Base-by-base conservation (phyloP, 2,888 invertebrate species). In the Ectemnius continuus region DNA sequence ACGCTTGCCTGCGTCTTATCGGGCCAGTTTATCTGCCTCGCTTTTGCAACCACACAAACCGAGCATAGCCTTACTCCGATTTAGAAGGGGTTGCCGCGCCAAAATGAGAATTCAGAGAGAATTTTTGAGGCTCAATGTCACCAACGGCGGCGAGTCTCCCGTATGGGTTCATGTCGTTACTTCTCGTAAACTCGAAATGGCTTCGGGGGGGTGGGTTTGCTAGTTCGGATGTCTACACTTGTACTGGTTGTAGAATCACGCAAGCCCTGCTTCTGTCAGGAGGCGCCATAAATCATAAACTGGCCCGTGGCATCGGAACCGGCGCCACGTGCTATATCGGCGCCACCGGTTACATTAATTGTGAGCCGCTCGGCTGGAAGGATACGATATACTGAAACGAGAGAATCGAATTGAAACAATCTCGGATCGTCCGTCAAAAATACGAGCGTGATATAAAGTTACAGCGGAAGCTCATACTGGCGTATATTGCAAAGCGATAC, bases 1-100 rank as follows among this genome's bases (percentile, higher is more conserved):
- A 57, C 70, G 52, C 59, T 48, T 61, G 64, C 62, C 47, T 58
- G 36, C 36, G 57, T n/a, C 76, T 83, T 83, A 82, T 81, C 81
- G 46, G 18, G 16, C 65, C n/a, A 56, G 77, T 65, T 80, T 73
- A 80, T 81, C 78, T 48, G 52, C 61, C 16, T 61, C 66, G 62
- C 58, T 59, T 45, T 65, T 52, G 48, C 61, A 73, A 63, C 36
- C n/a, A 46, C 61, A 59, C 62, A 64, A 64, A 56, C 73, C 70
- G 23, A 6, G 58, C 60, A 20, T 78, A 64, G n/a, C 59, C 60
- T 75, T 67, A 69, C 60, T 58, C 61, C 62, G 64, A 57, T 78
- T 80, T 72, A 71, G 23, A 70, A n/a, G n/a, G n/a, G 23, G 20
- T 16, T 14, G 11, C 28, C 18, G 59, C 36, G 47, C 13, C 23